phyloP scores from a whole-genome alignment of 1,140 invertebrate genomes.

The Drosophila truncata region DNA sequence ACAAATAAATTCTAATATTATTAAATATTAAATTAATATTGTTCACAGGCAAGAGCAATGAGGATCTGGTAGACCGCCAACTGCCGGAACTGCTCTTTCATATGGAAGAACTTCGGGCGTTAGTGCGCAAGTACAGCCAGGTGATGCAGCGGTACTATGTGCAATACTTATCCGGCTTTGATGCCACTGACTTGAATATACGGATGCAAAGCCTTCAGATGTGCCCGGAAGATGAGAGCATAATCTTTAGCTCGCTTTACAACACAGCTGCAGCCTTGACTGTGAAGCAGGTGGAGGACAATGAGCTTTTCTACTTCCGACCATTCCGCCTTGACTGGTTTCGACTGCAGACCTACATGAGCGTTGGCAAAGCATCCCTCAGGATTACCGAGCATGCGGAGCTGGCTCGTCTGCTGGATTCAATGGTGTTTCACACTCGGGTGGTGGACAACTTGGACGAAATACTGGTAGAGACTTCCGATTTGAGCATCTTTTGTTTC shows the following conservation, averaged over 20 bases:
- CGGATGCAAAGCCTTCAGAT: slow-evolving; percentile 94
- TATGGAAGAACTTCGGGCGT: slow-evolving; percentile 97
- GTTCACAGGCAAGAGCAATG: slow-evolving; percentile 88
- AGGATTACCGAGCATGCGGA: slow-evolving; percentile 94
- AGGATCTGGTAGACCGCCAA: slow-evolving; percentile 97
- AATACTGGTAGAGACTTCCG: slow-evolving; percentile 97
- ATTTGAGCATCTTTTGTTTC: slow-evolving; percentile 98
- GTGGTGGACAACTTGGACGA: slow-evolving; percentile 99
- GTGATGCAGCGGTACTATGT: slow-evolving; percentile 99
- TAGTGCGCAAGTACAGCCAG: slow-evolving; percentile 97
- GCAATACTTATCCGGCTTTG: slow-evolving; percentile 97
- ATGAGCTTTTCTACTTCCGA: slow-evolving; percentile 98
- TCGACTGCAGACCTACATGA: slow-evolving; percentile 97
- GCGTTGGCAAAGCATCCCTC: slow-evolving; percentile 93
- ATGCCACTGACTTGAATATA: slow-evolving; percentile 96
- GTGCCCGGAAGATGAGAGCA: slow-evolving; percentile 97
- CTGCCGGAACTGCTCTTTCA: slow-evolving; percentile 99
- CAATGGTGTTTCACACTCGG: slow-evolving; percentile 98
- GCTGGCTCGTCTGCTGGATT: slow-evolving; percentile 96
- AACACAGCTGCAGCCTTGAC: slow-evolving; percentile 94
- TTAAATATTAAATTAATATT: neutral
- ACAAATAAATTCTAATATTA: neutral
- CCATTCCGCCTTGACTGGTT: slow-evolving; percentile 99
- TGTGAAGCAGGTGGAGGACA: slow-evolving; percentile 98
- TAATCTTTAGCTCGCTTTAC: slow-evolving; percentile 97